Conservation (phyloP, 2,797 vertebrate genomes). For the Tenualosa ilisha region DNA sequence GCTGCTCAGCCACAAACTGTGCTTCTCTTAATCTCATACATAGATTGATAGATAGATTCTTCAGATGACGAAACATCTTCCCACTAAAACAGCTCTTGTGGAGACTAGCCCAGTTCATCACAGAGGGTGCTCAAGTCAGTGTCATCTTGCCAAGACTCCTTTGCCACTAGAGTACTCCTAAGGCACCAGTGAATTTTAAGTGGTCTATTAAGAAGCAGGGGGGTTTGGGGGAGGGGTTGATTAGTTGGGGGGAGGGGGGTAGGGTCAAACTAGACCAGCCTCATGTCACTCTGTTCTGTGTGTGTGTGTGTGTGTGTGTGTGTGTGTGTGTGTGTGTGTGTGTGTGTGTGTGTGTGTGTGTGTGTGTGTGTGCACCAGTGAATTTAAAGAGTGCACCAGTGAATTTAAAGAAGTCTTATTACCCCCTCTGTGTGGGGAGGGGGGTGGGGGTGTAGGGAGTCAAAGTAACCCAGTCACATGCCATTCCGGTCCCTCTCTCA, state of each 20-base stretch:
- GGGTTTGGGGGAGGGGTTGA: no score
- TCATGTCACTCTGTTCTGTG: no score
- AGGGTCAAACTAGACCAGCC: no score
- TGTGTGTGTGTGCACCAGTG: no score
- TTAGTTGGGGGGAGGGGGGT: no score
- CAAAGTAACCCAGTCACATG: neutral
- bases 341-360: no score
- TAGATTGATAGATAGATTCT: neutral
- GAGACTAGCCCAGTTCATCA: neutral
- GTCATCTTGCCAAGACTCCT: neutral
- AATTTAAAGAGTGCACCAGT: no score
- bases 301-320: no score
- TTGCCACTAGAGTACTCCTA: neutral
- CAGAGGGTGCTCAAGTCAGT: neutral
- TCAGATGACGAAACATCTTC: neutral
- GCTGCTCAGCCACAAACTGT: neutral
- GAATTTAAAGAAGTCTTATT: no score
- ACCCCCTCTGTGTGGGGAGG: neutral
- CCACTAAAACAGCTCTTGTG: neutral
- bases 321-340: no score
- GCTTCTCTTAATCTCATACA: neutral
- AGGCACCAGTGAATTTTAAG: neutral
- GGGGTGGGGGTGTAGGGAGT: neutral
- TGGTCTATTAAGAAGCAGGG: no score
- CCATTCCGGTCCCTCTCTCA: neutral